Conservation (phyloP, 2,113 vertebrate species). For the Ochotona princeps region DNA sequence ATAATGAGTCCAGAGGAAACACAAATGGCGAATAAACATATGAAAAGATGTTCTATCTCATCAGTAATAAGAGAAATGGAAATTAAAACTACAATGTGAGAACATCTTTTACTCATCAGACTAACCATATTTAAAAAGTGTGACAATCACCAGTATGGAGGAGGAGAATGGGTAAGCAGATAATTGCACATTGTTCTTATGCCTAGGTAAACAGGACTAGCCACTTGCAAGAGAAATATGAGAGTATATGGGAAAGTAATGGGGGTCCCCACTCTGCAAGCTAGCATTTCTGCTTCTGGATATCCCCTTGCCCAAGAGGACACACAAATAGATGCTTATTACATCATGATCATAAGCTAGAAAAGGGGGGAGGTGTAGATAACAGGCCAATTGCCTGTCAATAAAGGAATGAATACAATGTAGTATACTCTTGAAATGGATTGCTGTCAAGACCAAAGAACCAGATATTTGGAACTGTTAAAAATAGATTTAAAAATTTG, state of each 20-base stretch:
- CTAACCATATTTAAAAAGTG: constrained; percentile 35
- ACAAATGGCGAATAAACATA: constrained; percentile 61
- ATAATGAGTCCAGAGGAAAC: constrained; percentile 50
- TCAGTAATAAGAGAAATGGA: constrained; percentile 56
- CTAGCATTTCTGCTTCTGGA: not conserved
- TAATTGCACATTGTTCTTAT: not conserved
- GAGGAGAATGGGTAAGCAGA: constrained; percentile 33
- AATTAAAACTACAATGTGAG: constrained; percentile 64
- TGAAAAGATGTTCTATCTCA: constrained; percentile 53
- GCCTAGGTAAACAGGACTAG: not conserved
- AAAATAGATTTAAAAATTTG: constrained; percentile 2
- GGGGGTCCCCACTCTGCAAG: not conserved
- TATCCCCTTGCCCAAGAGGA: not conserved
- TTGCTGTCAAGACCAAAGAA: constrained; percentile 7
- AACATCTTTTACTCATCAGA: constrained; percentile 53
- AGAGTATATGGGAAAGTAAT: not conserved
- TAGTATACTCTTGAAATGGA: not conserved
- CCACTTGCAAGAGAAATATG: not conserved
- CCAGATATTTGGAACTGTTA: not conserved
- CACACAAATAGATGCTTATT: not conserved
- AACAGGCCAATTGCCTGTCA: not conserved
- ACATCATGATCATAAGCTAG: not conserved
- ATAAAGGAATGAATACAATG: constrained; percentile 51
- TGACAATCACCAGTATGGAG: constrained; percentile 19
- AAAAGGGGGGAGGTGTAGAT: not conserved